Evolutionary conservation across 2,113 vertebrate genomes (phyloP).

Genomic region (Cairina moschata): DNA sequence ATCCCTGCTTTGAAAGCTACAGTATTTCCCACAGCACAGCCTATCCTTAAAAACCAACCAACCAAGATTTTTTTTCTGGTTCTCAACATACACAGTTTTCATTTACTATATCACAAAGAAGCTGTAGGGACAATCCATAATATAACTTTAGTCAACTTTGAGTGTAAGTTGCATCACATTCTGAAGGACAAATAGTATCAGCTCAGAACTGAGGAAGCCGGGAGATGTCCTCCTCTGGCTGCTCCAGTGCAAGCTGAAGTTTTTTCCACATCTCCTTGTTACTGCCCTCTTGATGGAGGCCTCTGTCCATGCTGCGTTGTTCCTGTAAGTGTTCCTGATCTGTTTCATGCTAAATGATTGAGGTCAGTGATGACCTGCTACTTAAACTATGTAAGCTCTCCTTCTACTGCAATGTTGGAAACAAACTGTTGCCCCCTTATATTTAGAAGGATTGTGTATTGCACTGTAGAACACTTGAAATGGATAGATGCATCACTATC

Average conservation of each 20-base stretch:
- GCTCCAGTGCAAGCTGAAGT: neutral
- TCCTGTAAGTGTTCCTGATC: neutral
- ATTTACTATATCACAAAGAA: neutral
- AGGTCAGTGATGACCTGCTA: neutral
- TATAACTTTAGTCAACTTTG: neutral
- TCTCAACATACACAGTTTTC: neutral
- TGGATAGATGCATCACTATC: neutral
- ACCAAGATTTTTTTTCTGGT: neutral
- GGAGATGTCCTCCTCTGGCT: neutral
- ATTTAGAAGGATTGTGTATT: neutral
- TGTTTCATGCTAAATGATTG: neutral
- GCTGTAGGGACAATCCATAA: neutral
- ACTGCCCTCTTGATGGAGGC: neutral
- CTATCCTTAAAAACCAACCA: neutral
- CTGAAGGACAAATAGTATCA: neutral
- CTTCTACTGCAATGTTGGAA: neutral
- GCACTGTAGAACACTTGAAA: neutral
- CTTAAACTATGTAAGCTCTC: neutral
- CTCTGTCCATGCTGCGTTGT: neutral
- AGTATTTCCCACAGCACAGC: neutral
- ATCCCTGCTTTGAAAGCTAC: constrained; percentile 14
- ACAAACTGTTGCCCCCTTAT: neutral
- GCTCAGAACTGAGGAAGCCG: neutral
- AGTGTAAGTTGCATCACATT: neutral
- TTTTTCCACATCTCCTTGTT: neutral